A percentile compares a stretch with the other conserved stretches of the same genome.
These are phyloP conservation scores for Gallinago nigripennis DNA, from an alignment of 2,797 vertebrate genomes.

Conservation along the genomic window DNA sequence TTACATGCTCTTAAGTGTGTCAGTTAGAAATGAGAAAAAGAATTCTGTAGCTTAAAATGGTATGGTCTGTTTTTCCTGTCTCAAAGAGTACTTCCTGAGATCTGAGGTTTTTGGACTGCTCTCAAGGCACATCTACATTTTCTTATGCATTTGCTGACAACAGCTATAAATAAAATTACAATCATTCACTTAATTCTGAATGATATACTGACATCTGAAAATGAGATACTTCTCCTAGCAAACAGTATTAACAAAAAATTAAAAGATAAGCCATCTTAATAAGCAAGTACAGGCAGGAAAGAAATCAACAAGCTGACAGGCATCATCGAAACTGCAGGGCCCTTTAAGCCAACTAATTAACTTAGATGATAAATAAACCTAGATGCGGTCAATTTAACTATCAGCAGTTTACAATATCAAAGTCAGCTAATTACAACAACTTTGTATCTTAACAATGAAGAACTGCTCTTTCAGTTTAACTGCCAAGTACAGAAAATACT, in stretches of 20 bases:
- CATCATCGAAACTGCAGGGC: background rate
- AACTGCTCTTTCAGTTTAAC: background rate
- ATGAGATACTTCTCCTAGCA: background rate
- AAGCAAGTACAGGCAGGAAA: conserved; percentile 24
- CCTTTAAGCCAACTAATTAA: conserved; percentile 10
- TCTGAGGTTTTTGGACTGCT: background rate
- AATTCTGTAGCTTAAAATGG: too few species aligned
- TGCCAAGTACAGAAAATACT: background rate
- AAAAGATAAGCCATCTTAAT: background rate
- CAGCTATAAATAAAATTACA: background rate
- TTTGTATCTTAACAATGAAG: conserved; percentile 7
- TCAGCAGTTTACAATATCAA: conserved; percentile 46
- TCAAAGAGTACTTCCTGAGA: background rate
- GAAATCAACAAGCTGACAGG: background rate
- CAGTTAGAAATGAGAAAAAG: background rate
- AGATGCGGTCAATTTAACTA: conserved; percentile 37
- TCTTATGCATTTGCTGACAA: background rate
- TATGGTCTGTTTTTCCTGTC: background rate
- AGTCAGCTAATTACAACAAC: background rate
- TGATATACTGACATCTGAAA: background rate
- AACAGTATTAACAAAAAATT: background rate
- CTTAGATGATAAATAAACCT: conserved; percentile 19
- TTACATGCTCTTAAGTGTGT: fast-evolving
- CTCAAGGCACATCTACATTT: background rate
- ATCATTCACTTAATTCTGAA: background rate